Evolutionary conservation across 1,140 invertebrate genomes (phyloP), one percentile per base, ranked within the genome.

Genomic region (Pogonognathellus flavescens): DNA sequence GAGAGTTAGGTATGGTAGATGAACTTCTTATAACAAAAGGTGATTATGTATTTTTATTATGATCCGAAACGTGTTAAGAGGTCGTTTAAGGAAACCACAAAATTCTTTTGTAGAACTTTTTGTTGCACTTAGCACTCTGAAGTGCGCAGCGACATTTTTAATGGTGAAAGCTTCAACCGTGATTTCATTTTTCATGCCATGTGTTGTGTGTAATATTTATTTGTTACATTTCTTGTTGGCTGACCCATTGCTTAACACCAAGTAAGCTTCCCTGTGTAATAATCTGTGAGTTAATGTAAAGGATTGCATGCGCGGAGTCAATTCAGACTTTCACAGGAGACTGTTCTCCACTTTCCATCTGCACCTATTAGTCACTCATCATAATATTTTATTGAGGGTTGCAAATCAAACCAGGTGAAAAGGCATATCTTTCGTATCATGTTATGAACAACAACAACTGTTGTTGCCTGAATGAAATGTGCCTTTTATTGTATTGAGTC

Each of bases 311-410:
- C 82, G 62, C 60, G 25, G 25, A 83, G 55, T 57, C 60, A 83
- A 83, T 83, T 41, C 31, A 41, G 31, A 41, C 31, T 83, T 83
- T 25, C 57, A 16, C 13, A 55, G 11, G 11, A 81, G 52, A 57
- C 8, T 55, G 31, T 14, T 62, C 41, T 60, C 55, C n/a, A 16
- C 18, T 83, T 50, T 57, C 82, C 57, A 66, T 83, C 57, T 62
- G 59, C 9, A 66, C n/a, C 82, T 83, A 83, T 83, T 83, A 83
- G 82, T 60, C 82, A 83, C 82, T 66, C 82, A 83, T 66, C 82
- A 83, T 83, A 66, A 52, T 83, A 25, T 83, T 55, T 83, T 83
- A 66, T 57, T 55, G 41, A 25, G 41, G 60, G 13, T 41, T 83
- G 41, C 80, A 82, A 82, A 82, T 82, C 52, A 82, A 76, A 76